Evolutionary conservation across 2,888 invertebrate genomes (phyloP).

Genomic region (Cordylochernes scorpioides): DNA sequence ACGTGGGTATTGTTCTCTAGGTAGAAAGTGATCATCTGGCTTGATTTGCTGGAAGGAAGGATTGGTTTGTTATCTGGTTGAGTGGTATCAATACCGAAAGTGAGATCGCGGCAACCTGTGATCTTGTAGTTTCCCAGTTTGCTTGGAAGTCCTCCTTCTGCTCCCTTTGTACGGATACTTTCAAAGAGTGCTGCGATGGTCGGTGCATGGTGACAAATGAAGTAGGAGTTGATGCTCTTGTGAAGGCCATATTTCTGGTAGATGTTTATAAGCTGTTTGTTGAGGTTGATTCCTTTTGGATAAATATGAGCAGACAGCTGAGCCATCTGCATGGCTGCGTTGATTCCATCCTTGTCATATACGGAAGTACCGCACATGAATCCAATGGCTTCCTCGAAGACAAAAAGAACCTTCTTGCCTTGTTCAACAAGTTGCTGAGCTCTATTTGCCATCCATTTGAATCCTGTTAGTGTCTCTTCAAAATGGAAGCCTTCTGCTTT

Average conservation of each 20-base stretch:
- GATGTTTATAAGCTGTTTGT: constrained; percentile 36
- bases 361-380: constrained; percentile 76
- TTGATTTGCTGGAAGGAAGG: constrained; percentile 26
- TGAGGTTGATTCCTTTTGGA: constrained; percentile 24
- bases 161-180: no score
- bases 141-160: no score
- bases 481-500: constrained; percentile 44
- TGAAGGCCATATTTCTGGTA: constrained; percentile 72
- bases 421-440: constrained; percentile 39
- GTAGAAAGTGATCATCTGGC: constrained; percentile 80
- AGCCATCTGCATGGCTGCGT: constrained; percentile 51
- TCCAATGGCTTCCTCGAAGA: constrained; percentile 95
- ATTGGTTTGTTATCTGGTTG: constrained; percentile 37
- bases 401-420: constrained; percentile 56
- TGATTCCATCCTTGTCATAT: constrained; percentile 85
- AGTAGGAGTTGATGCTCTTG: constrained; percentile 61
- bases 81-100: constrained; percentile 52
- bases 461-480: constrained; percentile 81
- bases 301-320: constrained; percentile 45
- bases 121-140: constrained; percentile 27
- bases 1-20: constrained; percentile 59
- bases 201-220: constrained; percentile 45
- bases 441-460: constrained; percentile 96
- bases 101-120: constrained; percentile 52
- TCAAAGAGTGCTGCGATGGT: constrained; percentile 48